Evolutionary conservation across 1,140 invertebrate species (phyloP), one percentile per base, ranked within the genome.

Genomic region (Paraescarpia echinospica): DNA sequence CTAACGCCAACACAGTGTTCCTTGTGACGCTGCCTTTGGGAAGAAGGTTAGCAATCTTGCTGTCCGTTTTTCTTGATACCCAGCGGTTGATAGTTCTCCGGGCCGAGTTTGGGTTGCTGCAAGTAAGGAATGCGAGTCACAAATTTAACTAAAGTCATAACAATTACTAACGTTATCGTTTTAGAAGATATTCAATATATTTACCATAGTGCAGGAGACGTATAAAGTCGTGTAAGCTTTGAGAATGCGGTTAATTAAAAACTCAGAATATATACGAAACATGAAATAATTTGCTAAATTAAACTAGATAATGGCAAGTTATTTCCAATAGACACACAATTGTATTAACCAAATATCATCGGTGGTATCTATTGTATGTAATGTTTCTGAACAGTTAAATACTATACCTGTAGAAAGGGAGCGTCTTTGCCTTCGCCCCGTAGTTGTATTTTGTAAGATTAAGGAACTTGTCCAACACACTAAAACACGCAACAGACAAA

Each of bases 1-100:
- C 97, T 31, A 98, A 94, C n/a, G 98, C 97, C 18, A 98, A 95
- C 33, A 96, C 96, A 0, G 97, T 98, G 0, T 94, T 92, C 0
- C 96, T 93, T 2, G 96, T 1, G 97, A 97, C 6, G 94, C 93
- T 1, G 96, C 94, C 33, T 95, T 89, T 33, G 12, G 94, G 94
- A 0, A 98, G 94, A 33, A 98, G 96, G 35, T 96, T 95, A 1
- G 95, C 94, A 35, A 98, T 98, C 94, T 97, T 97, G 8, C 96
- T 96, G 91, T 96, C 95, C 0, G 98, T 98, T 92, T 97, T 97
- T 6, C 96, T 93, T 0, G 96, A 95, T 0, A 98, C 97, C 97
- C 97, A 98, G 89, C 94, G 94, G 94, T 98, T 98, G n/a, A 98
- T 97, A 0, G 94, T 93, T 1, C 96, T 91, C 91, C 95, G 93